Evolutionary conservation across 2,888 invertebrate genomes (phyloP), one percentile per base, ranked within the genome.

Genomic region (Erpobdella octoculata): DNA sequence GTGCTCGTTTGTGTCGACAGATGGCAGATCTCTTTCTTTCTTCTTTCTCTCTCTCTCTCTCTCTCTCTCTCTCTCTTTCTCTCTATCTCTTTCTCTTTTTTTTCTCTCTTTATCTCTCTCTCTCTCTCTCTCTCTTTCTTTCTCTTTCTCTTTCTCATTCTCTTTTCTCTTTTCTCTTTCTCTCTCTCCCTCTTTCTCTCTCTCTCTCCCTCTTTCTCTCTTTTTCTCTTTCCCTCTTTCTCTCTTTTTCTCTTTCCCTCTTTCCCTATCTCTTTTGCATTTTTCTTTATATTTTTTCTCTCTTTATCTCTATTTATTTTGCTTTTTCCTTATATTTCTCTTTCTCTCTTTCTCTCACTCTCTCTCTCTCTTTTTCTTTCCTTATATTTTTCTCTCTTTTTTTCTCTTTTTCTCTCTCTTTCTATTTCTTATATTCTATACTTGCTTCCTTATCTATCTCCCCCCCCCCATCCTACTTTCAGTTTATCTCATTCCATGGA

Each of bases 181-280:
- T 41, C 12, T 41, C 46, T 41, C n/a, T 41, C 46, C n/a, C 46
- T 15, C 46, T 41, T 41, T 41, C 46, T 41, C 46, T n/a, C 46
- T 41, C 46, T 41, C 46, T 41, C 46, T 41, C 46, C n/a, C 46
- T 41, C n/a, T 41, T 41, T 41, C 46, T 41, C n/a, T 41, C 46
- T 41, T 41, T 41, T n/a, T 41, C 46, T 41, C 46, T 41, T 41
- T 41, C 46, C n/a, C n/a, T 41, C 46, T 41, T 41, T 41, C 46
- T 41, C n/a, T n/a, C 46, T 41, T n/a, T 41, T n/a, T 41, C 46
- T 41, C 46, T 41, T 41, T 41, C 46, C n/a, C 46, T 41, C 46
- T 41, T 41, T 41, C 46, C n/a, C 46, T 41, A 12, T 41, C 46
- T 41, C 46, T 41, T n/a, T 41, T n/a, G 12, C 12, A 15, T 15